These are phyloP conservation scores for Lepidochrysops patricia DNA, from an alignment of 2,888 invertebrate species.

Conservation along the genomic window DNA sequence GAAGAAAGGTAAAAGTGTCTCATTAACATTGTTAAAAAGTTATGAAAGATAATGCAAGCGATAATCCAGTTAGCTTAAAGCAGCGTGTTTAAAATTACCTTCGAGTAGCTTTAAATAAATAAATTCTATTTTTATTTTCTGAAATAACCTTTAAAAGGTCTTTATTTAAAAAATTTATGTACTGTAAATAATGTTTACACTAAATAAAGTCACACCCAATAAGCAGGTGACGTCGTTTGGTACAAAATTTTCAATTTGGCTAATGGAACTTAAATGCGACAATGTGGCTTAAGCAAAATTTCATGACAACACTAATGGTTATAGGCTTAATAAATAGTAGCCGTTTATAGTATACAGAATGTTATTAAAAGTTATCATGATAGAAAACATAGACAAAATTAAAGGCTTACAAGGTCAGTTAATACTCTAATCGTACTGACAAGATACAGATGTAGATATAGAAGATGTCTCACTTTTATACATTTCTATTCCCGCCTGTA, in stretches of 20 bases:
- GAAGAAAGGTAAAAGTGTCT: background rate
- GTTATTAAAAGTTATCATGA: background rate
- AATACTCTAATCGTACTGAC: too few species aligned
- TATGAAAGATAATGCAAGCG: background rate
- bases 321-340: background rate
- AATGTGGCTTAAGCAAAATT: constrained; percentile 24
- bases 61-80: background rate
- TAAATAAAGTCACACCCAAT: constrained; percentile 21
- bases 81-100: background rate
- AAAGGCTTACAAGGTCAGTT: too few species aligned
- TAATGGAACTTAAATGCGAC: constrained; percentile 43
- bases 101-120: background rate
- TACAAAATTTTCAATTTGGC: constrained; percentile 45
- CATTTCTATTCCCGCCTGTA: too few species aligned
- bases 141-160: background rate
- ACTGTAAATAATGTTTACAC: constrained; percentile 8
- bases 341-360: background rate
- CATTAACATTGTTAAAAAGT: background rate
- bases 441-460: too few species aligned
- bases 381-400: too few species aligned
- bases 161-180: constrained; percentile 4
- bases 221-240: constrained; percentile 31
- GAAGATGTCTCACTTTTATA: too few species aligned
- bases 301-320: constrained; percentile 21
- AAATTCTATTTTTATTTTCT: too few species aligned